phyloP scores from a whole-genome alignment of 2,797 vertebrate genomes.

The Picus viridis region DNA sequence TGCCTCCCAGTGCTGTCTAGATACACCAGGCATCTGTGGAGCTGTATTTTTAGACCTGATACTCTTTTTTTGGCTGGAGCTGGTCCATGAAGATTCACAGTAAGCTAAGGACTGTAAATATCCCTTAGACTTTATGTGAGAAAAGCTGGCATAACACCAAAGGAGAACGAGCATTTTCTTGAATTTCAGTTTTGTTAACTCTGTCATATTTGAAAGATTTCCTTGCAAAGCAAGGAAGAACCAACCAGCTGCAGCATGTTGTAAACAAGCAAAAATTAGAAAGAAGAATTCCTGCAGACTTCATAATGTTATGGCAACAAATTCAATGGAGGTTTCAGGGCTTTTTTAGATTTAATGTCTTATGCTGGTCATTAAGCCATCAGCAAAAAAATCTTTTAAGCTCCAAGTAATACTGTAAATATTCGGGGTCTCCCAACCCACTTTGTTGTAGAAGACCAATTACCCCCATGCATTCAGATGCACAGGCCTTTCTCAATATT shows the following conservation, averaged over 20 bases:
- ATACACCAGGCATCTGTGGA: slow-evolving; percentile 11
- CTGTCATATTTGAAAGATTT: slow-evolving; percentile 52
- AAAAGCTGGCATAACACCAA: slow-evolving; percentile 67
- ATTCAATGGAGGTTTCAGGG: slow-evolving; percentile 44
- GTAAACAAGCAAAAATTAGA: slow-evolving; percentile 67
- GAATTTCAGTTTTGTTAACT: slow-evolving; percentile 63
- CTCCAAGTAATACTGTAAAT: slow-evolving; percentile 55
- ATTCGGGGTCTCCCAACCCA: slow-evolving; percentile 29
- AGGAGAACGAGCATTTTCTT: slow-evolving; percentile 48
- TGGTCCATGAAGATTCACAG: slow-evolving; percentile 61
- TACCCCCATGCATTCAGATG: slow-evolving; percentile 3
- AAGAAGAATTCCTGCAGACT: slow-evolving; percentile 52
- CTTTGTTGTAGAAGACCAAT: slow-evolving; percentile 24
- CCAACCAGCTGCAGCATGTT: slow-evolving; percentile 49
- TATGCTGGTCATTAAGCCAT: slow-evolving; percentile 57
- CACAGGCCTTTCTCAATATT: slow-evolving; percentile 62
- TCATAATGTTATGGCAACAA: slow-evolving; percentile 68
- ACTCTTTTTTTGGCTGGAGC: slow-evolving; percentile 39
- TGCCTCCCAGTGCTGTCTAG: slow-evolving; percentile 62
- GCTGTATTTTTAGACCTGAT: slow-evolving; percentile 45
- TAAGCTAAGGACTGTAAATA: slow-evolving; percentile 61
- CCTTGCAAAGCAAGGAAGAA: slow-evolving; percentile 39
- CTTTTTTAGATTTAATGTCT: slow-evolving; percentile 62
- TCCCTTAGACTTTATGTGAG: slow-evolving; percentile 42
- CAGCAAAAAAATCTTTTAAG: slow-evolving; percentile 57